Evolutionary conservation across 2,888 invertebrate genomes (phyloP), one percentile per base, ranked within the genome.

Genomic region (Hypena proboscidalis): DNA sequence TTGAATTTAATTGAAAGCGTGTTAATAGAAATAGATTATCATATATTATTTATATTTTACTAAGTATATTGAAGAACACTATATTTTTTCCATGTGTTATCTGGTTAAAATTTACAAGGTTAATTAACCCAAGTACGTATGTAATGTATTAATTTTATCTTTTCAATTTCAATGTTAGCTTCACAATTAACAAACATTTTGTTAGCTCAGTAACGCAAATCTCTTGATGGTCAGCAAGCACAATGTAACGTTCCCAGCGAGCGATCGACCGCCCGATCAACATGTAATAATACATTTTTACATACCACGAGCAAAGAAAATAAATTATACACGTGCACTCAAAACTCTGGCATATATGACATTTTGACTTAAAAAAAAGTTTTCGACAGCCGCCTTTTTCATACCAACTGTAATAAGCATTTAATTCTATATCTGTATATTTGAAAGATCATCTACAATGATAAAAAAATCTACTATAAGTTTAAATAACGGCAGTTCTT

Each of bases 281-380:
- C 70, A 67, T 72, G 69, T 79, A 76, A 77, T 77, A 76, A 78
- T 74, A 74, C 74, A 74, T 77, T 77, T 77, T 79, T 79, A 74
- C 70, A 67, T 73, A 68, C 67, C 42, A 60, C 66, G 63, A 62
- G 58, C 61, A 66, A 64, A 59, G 59, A 58, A 65, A 64, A 70
- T 62, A 66, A 68, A 67, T 70, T 68, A 66, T 57, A 60, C 56
- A 60, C 58, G 49, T 59, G 54, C 54, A 55, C 35, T 62, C 58
- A 53, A 62, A 64, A 52, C 49, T 66, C 47, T 62, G 52, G 53
- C 57, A 64, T 52, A 49, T 59, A 61, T 68, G 64, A 68, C 63
- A 64, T 54, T 54, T 57, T 52, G 53, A 58, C 46, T 41, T 37
- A 25, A 36, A 29, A 49, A 52, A 63, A 58, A 50, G 38, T 45